Percentiles rank a stretch among this genome's conserved stretches.
Evolutionary conservation across 2,888 invertebrate species (phyloP).

Genomic region (Drosophila pseudotalamancana): DNA sequence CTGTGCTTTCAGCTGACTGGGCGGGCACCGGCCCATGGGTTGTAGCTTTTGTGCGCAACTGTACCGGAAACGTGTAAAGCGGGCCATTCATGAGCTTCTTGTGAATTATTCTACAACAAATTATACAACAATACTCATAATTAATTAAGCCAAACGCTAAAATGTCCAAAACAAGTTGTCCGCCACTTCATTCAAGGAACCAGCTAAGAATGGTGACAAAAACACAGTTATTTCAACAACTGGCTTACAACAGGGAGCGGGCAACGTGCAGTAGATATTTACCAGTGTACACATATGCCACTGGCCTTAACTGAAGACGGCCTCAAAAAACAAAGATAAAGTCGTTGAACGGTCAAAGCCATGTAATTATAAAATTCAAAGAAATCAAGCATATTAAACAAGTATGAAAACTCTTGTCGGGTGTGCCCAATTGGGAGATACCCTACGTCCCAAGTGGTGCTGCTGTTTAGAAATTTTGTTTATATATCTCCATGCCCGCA

Average conservation of each 20-base stretch:
- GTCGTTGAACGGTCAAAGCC: slow-evolving; percentile 77
- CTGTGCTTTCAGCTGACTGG: slow-evolving; percentile 30
- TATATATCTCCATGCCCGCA: too few species aligned
- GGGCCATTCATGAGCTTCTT: slow-evolving; percentile 58
- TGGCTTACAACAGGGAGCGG: neutral
- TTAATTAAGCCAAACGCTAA: slow-evolving; percentile 69
- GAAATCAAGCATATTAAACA: slow-evolving; percentile 68
- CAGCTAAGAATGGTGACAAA: slow-evolving; percentile 57
- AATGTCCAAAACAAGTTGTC: slow-evolving; percentile 43
- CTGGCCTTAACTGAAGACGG: slow-evolving; percentile 48
- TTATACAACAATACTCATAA: slow-evolving; percentile 75
- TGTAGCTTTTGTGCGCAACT: slow-evolving; percentile 47
- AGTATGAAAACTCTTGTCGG: too few species aligned
- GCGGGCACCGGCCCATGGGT: slow-evolving; percentile 51
- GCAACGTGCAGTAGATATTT: slow-evolving; percentile 12
- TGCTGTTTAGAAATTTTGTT: too few species aligned
- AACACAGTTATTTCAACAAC: slow-evolving; percentile 40
- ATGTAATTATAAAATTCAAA: slow-evolving; percentile 79
- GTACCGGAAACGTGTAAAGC: slow-evolving; percentile 59
- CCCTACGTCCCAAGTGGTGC: too few species aligned
- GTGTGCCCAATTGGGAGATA: too few species aligned
- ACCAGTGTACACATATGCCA: slow-evolving; percentile 35
- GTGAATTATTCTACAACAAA: slow-evolving; percentile 65
- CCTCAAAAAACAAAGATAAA: slow-evolving; percentile 38
- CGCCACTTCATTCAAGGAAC: slow-evolving; percentile 74